phyloP scores from a whole-genome alignment of 2,888 invertebrate species.

The Catocala nupta region DNA sequence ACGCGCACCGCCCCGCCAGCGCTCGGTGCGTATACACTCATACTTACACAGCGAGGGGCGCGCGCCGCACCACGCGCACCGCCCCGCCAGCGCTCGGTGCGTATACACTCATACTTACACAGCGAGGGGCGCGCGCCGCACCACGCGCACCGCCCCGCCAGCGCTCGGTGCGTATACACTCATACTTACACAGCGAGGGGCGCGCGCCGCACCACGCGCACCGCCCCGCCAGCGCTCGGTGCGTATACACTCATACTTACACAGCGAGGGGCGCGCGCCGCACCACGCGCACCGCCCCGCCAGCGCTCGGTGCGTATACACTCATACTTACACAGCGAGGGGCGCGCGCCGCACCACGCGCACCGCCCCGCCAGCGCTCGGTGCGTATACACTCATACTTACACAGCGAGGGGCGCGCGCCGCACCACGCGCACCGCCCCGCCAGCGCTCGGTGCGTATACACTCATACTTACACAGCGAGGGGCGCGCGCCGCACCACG shows the following conservation, averaged over 20 bases:
- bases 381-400: too few relatives aligned
- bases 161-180: too few relatives aligned
- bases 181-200: slow-evolving; percentile 65
- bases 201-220: too few relatives aligned
- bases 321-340: slow-evolving; percentile 54
- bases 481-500: slow-evolving; percentile 5
- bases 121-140: slow-evolving; percentile 86
- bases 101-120: slow-evolving; percentile 60
- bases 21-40: too few relatives aligned
- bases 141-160: too few relatives aligned
- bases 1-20: too few relatives aligned
- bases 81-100: slow-evolving; percentile 71
- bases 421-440: slow-evolving; percentile 63
- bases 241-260: too few relatives aligned
- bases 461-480: slow-evolving; percentile 62
- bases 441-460: too few relatives aligned
- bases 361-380: too few relatives aligned
- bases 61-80: slow-evolving; percentile 82
- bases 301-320: too few relatives aligned
- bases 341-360: too few relatives aligned
- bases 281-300: slow-evolving; percentile 42
- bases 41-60: slow-evolving; percentile 67
- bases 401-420: slow-evolving; percentile 88
- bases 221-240: too few relatives aligned
- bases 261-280: slow-evolving; percentile 15